These are phyloP conservation scores for Pitta sordida DNA, from an alignment of 2,113 vertebrate genomes.

Conservation along the genomic window DNA sequence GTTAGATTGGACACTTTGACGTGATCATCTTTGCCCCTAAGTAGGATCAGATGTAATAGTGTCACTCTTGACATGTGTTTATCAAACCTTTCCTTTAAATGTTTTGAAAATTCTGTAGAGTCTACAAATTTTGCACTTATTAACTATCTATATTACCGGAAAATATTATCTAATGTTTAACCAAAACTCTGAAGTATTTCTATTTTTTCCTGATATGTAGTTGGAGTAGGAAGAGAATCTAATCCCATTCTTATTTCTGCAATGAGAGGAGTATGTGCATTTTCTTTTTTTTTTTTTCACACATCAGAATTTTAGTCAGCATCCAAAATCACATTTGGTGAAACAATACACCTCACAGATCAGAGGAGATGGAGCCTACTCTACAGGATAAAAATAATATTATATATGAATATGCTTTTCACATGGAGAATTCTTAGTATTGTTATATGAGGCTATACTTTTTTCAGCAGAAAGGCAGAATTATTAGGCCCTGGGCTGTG, in stretches of 20 bases:
- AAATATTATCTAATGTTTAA: not conserved
- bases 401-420: not conserved
- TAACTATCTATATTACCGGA: not conserved
- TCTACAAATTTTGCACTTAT: not conserved
- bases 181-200: not conserved
- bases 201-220: not conserved
- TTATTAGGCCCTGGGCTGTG: not conserved
- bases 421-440: not conserved
- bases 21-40: not conserved
- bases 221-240: not conserved
- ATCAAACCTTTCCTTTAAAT: not conserved
- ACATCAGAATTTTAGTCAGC: not conserved
- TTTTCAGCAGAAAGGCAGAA: not conserved
- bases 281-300: not conserved
- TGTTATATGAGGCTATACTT: not conserved
- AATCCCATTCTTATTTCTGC: not conserved
- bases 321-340: not conserved
- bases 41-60: not conserved
- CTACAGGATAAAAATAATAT: not conserved
- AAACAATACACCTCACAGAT: not conserved
- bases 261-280: fast-evolving
- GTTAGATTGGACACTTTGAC: not conserved
- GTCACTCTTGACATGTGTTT: fast-evolving
- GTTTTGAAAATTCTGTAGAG: not conserved
- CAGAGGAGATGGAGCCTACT: not conserved